Evolutionary conservation across 2,113 vertebrate genomes (phyloP).

Genomic region (Oriolus oriolus): DNA sequence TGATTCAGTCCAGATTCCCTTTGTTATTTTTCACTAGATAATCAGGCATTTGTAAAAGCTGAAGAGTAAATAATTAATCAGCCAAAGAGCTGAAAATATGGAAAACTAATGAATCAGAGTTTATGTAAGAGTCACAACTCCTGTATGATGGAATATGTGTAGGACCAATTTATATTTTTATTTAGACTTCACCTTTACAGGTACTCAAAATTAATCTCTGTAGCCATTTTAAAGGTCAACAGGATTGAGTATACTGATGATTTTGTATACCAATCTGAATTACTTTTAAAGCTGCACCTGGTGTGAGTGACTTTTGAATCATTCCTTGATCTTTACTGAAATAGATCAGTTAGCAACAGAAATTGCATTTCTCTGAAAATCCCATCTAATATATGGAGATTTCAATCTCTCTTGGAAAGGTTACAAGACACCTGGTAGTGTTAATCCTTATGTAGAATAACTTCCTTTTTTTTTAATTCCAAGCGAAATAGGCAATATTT

Average conservation of each 20-base stretch:
- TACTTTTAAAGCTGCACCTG: slow-evolving; percentile 49
- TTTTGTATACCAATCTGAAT: slow-evolving; percentile 40
- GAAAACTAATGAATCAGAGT: background rate
- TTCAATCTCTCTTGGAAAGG: slow-evolving; percentile 15
- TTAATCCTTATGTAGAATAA: background rate
- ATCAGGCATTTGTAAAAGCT: background rate
- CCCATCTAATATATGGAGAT: background rate
- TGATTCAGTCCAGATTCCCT: background rate
- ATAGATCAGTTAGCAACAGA: slow-evolving; percentile 29
- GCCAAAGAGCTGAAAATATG: slow-evolving; percentile 5
- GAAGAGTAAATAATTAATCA: slow-evolving; percentile 32
- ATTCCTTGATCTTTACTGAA: slow-evolving; percentile 58
- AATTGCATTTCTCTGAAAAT: slow-evolving; percentile 30
- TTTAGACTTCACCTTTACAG: slow-evolving; percentile 45
- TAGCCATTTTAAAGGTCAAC: slow-evolving; percentile 64
- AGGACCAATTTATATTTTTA: slow-evolving; percentile 7
- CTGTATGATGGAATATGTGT: background rate
- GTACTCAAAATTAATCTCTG: slow-evolving; percentile 6
- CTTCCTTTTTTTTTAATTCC: background rate
- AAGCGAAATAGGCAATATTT: background rate
- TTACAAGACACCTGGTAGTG: background rate
- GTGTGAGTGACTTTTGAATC: slow-evolving; percentile 53
- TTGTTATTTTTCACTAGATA: slow-evolving; percentile 13
- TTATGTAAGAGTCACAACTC: background rate
- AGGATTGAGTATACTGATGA: slow-evolving; percentile 12